Evolutionary conservation across 1,140 invertebrate genomes (phyloP).

Genomic region (Copidosoma floridanum): DNA sequence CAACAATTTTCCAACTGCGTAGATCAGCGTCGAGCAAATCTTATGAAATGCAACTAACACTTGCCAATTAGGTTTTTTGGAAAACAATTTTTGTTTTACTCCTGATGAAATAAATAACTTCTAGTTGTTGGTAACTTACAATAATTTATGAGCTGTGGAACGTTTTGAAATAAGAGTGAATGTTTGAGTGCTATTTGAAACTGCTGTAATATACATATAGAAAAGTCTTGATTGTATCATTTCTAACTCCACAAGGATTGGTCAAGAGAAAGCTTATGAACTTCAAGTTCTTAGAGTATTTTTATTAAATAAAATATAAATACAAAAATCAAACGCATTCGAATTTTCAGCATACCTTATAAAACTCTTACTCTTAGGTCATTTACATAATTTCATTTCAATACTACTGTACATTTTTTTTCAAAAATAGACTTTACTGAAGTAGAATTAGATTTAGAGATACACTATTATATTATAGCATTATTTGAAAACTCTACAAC

Average conservation of each 20-base stretch:
- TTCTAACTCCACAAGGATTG: constrained; percentile 10
- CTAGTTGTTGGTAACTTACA: constrained; percentile 26
- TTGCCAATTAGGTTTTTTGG: too few relatives aligned
- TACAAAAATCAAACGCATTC: constrained; percentile 13
- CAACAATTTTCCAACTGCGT: constrained; percentile 57
- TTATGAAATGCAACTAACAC: constrained; percentile 33
- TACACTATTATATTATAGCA: too few relatives aligned
- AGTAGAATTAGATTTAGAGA: too few relatives aligned
- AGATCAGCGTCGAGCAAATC: constrained; percentile 47
- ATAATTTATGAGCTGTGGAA: constrained; percentile 17
- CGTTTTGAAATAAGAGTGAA: constrained; percentile 7
- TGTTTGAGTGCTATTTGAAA: constrained; percentile 5
- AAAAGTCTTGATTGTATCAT: constrained; percentile 6
- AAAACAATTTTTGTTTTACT: constrained; percentile 10
- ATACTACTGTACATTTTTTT: too few relatives aligned
- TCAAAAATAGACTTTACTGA: too few relatives aligned
- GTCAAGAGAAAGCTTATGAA: constrained; percentile 16
- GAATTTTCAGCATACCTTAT: not conserved
- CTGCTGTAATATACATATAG: constrained; percentile 11
- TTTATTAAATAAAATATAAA: constrained; percentile 27
- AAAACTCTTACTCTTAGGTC: too few relatives aligned
- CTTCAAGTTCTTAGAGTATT: constrained; percentile 21
- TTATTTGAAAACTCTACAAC: too few relatives aligned
- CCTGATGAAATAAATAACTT: constrained; percentile 12
- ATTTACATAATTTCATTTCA: too few relatives aligned